Conservation (phyloP, 2,888 invertebrate species). For the Tachystola acroxantha region DNA sequence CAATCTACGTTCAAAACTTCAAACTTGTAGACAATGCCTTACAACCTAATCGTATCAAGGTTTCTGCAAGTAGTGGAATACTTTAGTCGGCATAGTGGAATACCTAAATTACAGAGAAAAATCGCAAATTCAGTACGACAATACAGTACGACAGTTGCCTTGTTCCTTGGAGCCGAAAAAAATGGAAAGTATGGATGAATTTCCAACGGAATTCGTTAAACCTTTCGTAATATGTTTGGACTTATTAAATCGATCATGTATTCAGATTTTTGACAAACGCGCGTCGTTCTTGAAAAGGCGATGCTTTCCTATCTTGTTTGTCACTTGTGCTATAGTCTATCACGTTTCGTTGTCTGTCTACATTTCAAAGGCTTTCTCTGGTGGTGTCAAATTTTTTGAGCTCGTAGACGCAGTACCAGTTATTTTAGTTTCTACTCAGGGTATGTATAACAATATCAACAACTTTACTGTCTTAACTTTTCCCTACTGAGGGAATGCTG, state of each 20-base stretch:
- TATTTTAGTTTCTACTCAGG: slow-evolving; percentile 24
- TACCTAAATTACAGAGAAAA: no score
- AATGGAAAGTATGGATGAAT: slow-evolving; percentile 3
- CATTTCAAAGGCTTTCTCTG: slow-evolving; percentile 17
- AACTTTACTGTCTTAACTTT: no score
- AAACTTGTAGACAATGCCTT: no score
- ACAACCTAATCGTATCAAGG: no score
- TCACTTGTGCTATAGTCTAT: slow-evolving; percentile 15
- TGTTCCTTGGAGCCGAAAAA: no score
- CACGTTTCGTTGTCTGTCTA: slow-evolving; percentile 16
- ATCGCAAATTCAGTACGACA: no score
- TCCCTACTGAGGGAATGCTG: no score
- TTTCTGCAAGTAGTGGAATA: no score
- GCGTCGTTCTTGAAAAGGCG: slow-evolving; percentile 11
- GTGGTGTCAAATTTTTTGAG: slow-evolving; percentile 19
- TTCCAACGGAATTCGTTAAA: slow-evolving; percentile 22
- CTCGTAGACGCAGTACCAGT: slow-evolving; percentile 24
- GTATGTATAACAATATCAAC: no score
- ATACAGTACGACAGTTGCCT: no score
- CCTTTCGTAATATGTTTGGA: slow-evolving; percentile 19
- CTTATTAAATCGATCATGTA: slow-evolving; percentile 18
- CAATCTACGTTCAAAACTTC: no score
- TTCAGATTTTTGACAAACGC: slow-evolving; percentile 18
- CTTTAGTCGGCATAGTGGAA: no score
- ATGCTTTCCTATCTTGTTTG: slow-evolving; percentile 14